Base-by-base conservation (phyloP, 2,888 invertebrate genomes). In the Stomorhina lunata region DNA sequence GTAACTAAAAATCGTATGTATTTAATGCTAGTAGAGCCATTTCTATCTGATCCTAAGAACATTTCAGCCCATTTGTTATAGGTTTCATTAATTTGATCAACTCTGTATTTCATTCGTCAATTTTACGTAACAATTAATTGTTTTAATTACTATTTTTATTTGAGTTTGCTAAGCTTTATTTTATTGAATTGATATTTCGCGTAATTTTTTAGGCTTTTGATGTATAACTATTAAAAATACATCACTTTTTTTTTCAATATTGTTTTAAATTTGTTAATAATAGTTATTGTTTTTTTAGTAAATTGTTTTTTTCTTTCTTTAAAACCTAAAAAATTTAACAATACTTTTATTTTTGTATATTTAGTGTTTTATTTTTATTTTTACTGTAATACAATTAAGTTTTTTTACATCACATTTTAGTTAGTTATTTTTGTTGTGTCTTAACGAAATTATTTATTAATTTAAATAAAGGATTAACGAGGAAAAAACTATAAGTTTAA, bases 161-260 rank as follows among this genome's bases (percentile, higher is more conserved):
- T 22, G 17, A 25, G 15, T 68, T 32, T 43, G 7, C 43, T 55
- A 43, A 65, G 53, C 73, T 29, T 40, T 29, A 53, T 32, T 71
- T 15, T 53, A 5, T 29, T 32, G 25, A 45, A 48, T 48, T 57
- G 15, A 59, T 15, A 29, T 53, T 50, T 61, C 61, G 34, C 48
- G 10, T 40, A 45, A 55, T 43, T 71, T 59, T 34, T 34, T 63
- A 63, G 9, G 40, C 61, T 50, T 63, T 50, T 59, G 45, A 57
- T 57, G 22, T 71, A 40, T 66, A 37, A 34, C 32, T 50, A 7
- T 25, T 29, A 55, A 55, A 75, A 40, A 63, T 69, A 71, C 40
- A 61, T 78, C 53, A 63, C 55, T 61, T 61, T 15, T 25, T 37
- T 53, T 53, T 53, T 65, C 34, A 25, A 37, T n/a, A n/a, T 25